These are phyloP conservation scores for Hyppa rectilinea DNA, from an alignment of 2,888 invertebrate species.

Conservation along the genomic window DNA sequence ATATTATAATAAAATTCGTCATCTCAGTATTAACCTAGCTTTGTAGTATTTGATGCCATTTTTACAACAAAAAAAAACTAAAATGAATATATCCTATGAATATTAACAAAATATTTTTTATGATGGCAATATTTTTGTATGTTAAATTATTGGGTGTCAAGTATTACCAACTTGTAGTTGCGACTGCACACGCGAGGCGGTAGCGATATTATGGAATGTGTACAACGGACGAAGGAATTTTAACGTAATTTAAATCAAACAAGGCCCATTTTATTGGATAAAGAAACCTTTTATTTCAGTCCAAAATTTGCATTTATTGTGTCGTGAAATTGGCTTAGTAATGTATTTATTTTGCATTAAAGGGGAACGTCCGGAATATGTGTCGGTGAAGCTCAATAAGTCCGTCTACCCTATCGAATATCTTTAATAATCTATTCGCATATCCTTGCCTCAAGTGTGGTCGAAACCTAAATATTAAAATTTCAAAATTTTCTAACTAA, in stretches of 20 bases:
- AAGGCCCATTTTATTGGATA: slow-evolving; percentile 22
- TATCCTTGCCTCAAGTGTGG: slow-evolving; percentile 48
- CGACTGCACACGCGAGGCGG: slow-evolving; percentile 52
- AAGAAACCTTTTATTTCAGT: slow-evolving; percentile 34
- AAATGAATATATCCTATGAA: slow-evolving; percentile 64
- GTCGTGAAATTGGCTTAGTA: slow-evolving; percentile 40
- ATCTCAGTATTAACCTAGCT: slow-evolving; percentile 87
- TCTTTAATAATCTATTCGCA: slow-evolving; percentile 49
- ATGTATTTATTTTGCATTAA: slow-evolving; percentile 59
- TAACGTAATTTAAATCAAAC: slow-evolving; percentile 22
- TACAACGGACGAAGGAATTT: slow-evolving; percentile 28
- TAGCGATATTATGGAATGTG: slow-evolving; percentile 34
- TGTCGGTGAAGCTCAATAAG: slow-evolving; percentile 61
- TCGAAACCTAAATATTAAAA: slow-evolving; percentile 39
- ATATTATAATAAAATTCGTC: slow-evolving; percentile 68
- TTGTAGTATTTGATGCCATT: slow-evolving; percentile 86
- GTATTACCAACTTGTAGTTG: slow-evolving; percentile 63
- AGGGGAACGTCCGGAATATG: slow-evolving; percentile 36
- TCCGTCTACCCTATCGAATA: slow-evolving; percentile 59
- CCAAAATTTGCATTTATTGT: slow-evolving; percentile 49
- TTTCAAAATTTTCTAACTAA: slow-evolving; percentile 62
- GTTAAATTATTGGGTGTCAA: slow-evolving; percentile 71
- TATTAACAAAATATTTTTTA: slow-evolving; percentile 69
- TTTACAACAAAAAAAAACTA: slow-evolving; percentile 75
- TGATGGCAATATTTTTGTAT: slow-evolving; percentile 73